Evolutionary conservation across 2,113 vertebrate genomes (phyloP).

Genomic region (Antigone vipio): DNA sequence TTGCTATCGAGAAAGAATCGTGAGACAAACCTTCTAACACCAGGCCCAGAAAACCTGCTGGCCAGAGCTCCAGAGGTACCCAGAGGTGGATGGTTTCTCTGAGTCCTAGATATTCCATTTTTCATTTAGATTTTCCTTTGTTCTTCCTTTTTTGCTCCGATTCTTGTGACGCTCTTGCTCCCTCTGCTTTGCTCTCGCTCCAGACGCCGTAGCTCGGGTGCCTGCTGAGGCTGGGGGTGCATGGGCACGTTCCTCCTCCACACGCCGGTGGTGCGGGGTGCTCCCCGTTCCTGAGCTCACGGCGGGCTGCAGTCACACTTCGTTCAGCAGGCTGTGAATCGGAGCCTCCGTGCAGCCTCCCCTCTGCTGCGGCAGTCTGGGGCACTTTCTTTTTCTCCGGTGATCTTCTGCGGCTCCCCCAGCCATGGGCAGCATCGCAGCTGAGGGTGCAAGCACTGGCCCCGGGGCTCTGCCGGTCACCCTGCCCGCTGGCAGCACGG

Average conservation of each 20-base stretch:
- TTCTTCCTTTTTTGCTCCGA: neutral
- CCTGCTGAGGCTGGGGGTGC: neutral
- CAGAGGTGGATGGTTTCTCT: neutral
- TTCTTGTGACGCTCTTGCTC: neutral
- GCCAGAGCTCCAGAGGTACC: neutral
- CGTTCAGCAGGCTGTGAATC: neutral
- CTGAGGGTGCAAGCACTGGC: neutral
- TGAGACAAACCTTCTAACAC: neutral
- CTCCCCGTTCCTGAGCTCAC: accelerated
- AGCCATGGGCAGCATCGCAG: neutral
- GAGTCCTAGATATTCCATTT: neutral
- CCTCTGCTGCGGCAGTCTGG: neutral
- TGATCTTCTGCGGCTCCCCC: no score
- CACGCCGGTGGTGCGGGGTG: accelerated
- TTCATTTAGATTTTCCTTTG: neutral
- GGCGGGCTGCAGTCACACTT: neutral
- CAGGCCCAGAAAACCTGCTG: neutral
- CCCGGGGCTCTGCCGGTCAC: no score
- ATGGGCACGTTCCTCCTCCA: neutral
- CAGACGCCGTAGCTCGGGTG: neutral
- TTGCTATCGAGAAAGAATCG: neutral
- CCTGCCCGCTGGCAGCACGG: no score
- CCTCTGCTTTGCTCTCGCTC: no score
- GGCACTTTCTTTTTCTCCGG: neutral
- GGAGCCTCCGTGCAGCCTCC: neutral